Percentiles rank a stretch among this genome's conserved stretches.
phyloP scores from a whole-genome alignment of 2,888 invertebrate species.

The Meteorus colon region DNA sequence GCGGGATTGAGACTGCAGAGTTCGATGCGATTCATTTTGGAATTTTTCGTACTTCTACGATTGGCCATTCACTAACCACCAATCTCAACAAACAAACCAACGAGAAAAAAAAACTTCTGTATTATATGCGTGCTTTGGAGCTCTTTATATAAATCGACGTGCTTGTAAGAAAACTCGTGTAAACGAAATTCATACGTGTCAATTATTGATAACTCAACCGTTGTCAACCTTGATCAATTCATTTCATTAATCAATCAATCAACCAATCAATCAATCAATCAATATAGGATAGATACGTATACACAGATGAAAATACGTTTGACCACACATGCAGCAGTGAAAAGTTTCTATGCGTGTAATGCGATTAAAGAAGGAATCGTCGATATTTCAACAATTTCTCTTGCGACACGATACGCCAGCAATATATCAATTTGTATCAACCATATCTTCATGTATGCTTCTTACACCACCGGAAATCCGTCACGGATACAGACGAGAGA shows the following conservation, averaged over 20 bases:
- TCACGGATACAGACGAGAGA: constrained; percentile 41
- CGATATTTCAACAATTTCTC: not conserved
- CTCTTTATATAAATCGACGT: constrained; percentile 68
- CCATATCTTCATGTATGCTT: constrained; percentile 12
- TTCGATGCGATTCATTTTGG: constrained; percentile 56
- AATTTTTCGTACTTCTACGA: constrained; percentile 59
- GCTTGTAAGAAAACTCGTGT: constrained; percentile 57
- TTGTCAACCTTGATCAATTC: not conserved
- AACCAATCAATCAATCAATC: not conserved
- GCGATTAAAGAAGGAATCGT: constrained; percentile 1
- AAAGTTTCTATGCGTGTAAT: not conserved
- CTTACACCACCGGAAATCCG: constrained; percentile 44
- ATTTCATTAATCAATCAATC: not conserved
- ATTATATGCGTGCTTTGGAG: constrained; percentile 66
- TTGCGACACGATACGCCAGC: constrained; percentile 15
- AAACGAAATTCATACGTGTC: constrained; percentile 22
- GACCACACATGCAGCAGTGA: not conserved
- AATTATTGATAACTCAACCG: constrained; percentile 25
- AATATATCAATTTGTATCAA: constrained; percentile 25
- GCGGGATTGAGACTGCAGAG: constrained; percentile 52
- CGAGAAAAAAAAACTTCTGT: constrained; percentile 52
- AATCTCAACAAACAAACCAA: constrained; percentile 30
- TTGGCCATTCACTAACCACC: constrained; percentile 55
- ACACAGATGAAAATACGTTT: too few species aligned
- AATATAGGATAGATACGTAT: too few species aligned